Conservation (phyloP, 2,113 vertebrate species). For the Speoplatyrhinus poulsoni region DNA sequence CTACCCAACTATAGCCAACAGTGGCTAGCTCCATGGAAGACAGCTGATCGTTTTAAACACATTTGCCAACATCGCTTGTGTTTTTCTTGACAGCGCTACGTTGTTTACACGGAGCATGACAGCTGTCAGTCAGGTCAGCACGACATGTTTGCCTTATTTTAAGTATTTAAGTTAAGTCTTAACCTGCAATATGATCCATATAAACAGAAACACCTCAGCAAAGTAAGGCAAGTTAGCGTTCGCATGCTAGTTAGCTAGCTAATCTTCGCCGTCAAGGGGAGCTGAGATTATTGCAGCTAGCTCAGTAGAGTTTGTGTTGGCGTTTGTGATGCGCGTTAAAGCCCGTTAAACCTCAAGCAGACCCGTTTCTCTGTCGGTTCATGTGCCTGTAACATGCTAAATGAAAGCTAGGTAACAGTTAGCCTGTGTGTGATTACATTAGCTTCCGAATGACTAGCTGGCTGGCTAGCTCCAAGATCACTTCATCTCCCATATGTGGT, state of each 20-base stretch:
- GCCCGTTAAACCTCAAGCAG: no score
- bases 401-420: not conserved
- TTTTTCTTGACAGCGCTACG: no score
- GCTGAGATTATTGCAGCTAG: not conserved
- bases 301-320: not conserved
- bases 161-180: no score
- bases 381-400: not conserved
- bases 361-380: not conserved
- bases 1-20: no score
- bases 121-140: no score
- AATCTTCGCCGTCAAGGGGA: not conserved
- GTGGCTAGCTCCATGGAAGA: no score
- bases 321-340: not conserved
- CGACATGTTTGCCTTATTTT: no score
- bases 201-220: constrained; percentile 10
- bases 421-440: constrained; percentile 14
- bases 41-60: no score
- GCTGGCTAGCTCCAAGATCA: constrained; percentile 31
- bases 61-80: no score
- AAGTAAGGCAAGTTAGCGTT: constrained; percentile 38
- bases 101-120: no score
- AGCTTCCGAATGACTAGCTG: constrained; percentile 38
- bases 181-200: not conserved
- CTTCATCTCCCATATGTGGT: constrained; percentile 26
- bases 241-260: constrained; percentile 43